phyloP scores from a whole-genome alignment of 2,888 invertebrate species.

The Pheosia gnoma region DNA sequence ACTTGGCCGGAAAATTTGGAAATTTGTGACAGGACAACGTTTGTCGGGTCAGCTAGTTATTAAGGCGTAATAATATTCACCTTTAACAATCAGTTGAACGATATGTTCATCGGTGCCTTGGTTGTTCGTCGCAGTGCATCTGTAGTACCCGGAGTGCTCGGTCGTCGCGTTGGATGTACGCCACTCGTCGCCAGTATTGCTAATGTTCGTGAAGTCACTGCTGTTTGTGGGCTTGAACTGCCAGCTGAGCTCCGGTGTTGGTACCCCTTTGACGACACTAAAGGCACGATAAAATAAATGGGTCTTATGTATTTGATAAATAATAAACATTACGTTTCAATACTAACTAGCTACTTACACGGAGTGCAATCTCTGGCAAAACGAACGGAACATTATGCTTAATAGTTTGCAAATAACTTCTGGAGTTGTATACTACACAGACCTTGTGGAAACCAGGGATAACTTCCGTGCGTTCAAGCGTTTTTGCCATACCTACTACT shows the following conservation, averaged over 20 bases:
- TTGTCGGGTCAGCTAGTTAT: too few species aligned
- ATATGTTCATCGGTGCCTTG: conserved; percentile 4
- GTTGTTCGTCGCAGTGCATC: conserved; percentile 11
- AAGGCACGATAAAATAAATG: neutral
- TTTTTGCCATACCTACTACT: too few species aligned
- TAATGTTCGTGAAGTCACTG: conserved; percentile 1
- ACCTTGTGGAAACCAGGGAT: too few species aligned
- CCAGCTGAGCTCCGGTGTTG: conserved; percentile 27
- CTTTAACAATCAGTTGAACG: conserved; percentile 24
- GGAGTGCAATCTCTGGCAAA: too few species aligned
- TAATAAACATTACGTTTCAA: too few species aligned
- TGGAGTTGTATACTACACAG: too few species aligned
- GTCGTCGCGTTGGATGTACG: conserved; percentile 10
- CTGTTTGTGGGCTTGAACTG: conserved; percentile 17
- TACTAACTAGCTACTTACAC: too few species aligned
- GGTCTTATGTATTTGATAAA: neutral
- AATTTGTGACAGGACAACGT: too few species aligned
- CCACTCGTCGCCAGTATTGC: conserved; percentile 12
- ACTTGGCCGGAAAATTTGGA: too few species aligned
- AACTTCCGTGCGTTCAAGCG: too few species aligned
- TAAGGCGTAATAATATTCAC: conserved; percentile 10
- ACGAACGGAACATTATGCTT: too few species aligned
- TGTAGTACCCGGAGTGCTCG: conserved; percentile 21
- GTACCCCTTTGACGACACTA: conserved; percentile 18
- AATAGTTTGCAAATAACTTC: too few species aligned